A percentile compares a stretch with the other conserved stretches of the same genome.
Evolutionary conservation across 92 coral and sea anemone species (phyloP).

Genomic region (Epizoanthus fatuus): DNA sequence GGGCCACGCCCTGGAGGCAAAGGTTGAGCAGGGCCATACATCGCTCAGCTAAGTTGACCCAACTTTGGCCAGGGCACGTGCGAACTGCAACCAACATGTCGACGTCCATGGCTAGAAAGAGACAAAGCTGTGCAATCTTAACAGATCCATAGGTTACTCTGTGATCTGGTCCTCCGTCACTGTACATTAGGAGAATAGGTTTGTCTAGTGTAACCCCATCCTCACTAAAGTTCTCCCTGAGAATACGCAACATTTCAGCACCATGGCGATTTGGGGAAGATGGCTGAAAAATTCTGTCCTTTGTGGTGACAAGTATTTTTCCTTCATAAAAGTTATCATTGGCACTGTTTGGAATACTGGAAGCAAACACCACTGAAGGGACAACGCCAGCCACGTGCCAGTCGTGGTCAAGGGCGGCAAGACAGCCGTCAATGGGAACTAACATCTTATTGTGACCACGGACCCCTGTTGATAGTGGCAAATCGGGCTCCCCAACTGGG

Average conservation of each 20-base stretch:
- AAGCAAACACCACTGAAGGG: conserved; percentile 7
- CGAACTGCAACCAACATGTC: too few relatives aligned
- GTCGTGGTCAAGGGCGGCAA: conserved; percentile 35
- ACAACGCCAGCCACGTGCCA: conserved; percentile 12
- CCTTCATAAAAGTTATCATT: neutral
- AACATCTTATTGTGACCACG: neutral
- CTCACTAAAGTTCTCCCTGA: neutral
- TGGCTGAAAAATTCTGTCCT: conserved; percentile 15
- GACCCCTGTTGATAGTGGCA: neutral
- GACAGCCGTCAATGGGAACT: conserved; percentile 13
- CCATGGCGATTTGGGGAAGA: conserved; percentile 3
- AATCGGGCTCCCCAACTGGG: conserved; percentile 23
- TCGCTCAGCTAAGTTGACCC: too few relatives aligned
- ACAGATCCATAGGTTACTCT: conserved; percentile 16
- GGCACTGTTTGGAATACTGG: neutral
- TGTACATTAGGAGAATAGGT: conserved; percentile 3
- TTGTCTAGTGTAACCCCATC: neutral
- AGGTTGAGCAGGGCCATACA: too few relatives aligned
- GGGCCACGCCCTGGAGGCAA: too few relatives aligned
- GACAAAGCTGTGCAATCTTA: neutral
- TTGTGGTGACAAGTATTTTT: conserved; percentile 1
- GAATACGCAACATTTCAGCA: neutral
- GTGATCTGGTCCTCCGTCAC: conserved; percentile 38
- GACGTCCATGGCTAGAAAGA: too few relatives aligned
- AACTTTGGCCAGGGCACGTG: too few relatives aligned